Evolutionary conservation across 2,113 vertebrate genomes (phyloP).

Genomic region (Collichthys lucidus): DNA sequence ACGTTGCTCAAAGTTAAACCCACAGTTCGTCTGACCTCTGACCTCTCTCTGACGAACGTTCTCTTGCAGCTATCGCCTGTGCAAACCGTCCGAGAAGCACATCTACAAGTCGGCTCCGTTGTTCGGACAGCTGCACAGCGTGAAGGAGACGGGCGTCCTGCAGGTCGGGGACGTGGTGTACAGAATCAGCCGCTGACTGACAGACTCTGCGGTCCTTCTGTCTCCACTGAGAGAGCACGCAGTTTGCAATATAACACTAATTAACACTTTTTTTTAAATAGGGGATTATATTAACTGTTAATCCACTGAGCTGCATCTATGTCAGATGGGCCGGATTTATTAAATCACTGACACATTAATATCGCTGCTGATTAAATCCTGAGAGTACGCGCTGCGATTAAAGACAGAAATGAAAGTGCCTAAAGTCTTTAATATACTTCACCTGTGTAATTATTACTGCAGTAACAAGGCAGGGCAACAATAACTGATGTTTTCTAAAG

Average conservation of each 20-base stretch:
- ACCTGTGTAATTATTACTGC: neutral
- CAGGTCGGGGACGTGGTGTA: slow-evolving; percentile 91
- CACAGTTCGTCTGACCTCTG: neutral
- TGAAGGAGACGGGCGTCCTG: slow-evolving; percentile 86
- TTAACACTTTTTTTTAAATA: neutral
- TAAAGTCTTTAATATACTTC: neutral
- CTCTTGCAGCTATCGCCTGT: slow-evolving; percentile 87
- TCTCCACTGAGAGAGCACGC: neutral
- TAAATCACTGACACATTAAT: neutral
- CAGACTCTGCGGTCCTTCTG: neutral
- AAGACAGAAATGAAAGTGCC: neutral
- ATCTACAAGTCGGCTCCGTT: slow-evolving; percentile 86
- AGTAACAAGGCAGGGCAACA: neutral
- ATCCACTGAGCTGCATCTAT: neutral
- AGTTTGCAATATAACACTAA: neutral
- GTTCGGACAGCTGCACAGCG: slow-evolving; percentile 88
- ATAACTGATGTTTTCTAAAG: neutral
- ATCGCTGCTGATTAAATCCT: neutral
- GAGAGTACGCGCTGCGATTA: neutral
- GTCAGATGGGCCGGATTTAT: slow-evolving; percentile 13
- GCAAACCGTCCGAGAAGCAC: slow-evolving; percentile 85
- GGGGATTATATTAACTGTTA: neutral
- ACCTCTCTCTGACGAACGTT: neutral
- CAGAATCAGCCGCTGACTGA: slow-evolving; percentile 77
- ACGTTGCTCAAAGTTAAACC: neutral